Evolutionary conservation across 2,797 vertebrate genomes (phyloP).

Genomic region (Heteromormyrus szaboi): DNA sequence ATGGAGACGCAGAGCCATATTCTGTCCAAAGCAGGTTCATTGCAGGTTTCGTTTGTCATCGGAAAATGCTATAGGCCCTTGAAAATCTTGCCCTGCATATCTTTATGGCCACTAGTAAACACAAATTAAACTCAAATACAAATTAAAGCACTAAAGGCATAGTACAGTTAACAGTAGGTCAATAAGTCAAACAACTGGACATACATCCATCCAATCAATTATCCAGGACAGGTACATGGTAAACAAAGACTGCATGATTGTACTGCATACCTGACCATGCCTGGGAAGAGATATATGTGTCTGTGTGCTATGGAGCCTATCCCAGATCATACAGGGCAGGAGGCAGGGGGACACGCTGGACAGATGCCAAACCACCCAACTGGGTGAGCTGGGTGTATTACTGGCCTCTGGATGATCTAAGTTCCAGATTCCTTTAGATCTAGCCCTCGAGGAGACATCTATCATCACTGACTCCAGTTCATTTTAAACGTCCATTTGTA

Average conservation of each 20-base stretch:
- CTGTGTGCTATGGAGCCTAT: not conserved
- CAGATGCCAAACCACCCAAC: not conserved
- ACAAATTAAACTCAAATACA: not conserved
- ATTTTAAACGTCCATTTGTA: not conserved
- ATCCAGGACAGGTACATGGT: not conserved
- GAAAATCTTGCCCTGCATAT: not conserved
- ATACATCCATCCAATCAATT: not conserved
- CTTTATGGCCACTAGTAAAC: not conserved
- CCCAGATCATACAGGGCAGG: not conserved
- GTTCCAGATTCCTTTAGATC: not conserved
- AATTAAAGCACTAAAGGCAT: not conserved
- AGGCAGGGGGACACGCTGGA: not conserved
- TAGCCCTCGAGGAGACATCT: not conserved
- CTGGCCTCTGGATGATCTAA: not conserved
- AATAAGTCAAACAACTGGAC: not conserved
- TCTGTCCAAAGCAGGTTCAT: not conserved
- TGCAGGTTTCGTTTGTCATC: not conserved
- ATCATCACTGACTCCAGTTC: not conserved
- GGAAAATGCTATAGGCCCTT: not conserved
- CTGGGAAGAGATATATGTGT: not conserved
- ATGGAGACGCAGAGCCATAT: not conserved
- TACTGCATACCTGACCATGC: not conserved
- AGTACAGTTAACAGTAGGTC: not conserved
- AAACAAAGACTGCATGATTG: not conserved
- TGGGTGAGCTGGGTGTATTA: not conserved